Evolutionary conservation across 2,113 vertebrate species (phyloP).

Genomic region (Piaya cayana): DNA sequence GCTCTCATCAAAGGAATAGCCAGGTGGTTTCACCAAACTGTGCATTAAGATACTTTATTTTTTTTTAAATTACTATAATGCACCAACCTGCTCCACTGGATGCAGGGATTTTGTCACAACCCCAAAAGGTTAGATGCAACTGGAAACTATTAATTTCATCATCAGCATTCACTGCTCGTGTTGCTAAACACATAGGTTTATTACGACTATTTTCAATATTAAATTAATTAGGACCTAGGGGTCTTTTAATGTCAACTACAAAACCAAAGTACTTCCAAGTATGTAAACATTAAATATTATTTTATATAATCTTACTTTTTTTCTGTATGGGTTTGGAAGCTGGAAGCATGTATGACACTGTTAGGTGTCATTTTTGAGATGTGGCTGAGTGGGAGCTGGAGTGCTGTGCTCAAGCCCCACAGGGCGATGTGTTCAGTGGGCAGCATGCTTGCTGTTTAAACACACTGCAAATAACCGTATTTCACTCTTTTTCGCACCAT

Average conservation of each 20-base stretch:
- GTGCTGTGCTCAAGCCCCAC: rapidly evolving
- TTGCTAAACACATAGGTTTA: not conserved
- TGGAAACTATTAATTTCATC: not conserved
- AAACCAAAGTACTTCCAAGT: not conserved
- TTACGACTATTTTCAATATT: not conserved
- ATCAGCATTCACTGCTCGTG: not conserved
- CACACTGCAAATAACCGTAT: not conserved
- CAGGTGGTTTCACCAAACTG: not conserved
- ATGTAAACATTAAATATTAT: not conserved
- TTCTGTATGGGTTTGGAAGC: not conserved
- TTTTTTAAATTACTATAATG: not conserved
- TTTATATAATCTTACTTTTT: not conserved
- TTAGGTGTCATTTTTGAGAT: not conserved
- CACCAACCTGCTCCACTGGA: not conserved
- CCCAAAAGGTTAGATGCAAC: not conserved
- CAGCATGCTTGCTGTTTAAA: conserved; percentile 4
- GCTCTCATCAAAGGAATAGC: not conserved
- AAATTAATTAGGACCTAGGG: not conserved
- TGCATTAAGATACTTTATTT: not conserved
- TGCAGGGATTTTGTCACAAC: not conserved
- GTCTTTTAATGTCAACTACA: not conserved
- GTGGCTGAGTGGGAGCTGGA: not conserved
- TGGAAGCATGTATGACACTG: not conserved
- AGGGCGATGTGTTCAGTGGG: not conserved
- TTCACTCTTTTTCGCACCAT: conserved; percentile 12